Evolutionary conservation across 2,797 vertebrate genomes (phyloP), one percentile per base, ranked within the genome.

Genomic region (Eulemur coronatus): DNA sequence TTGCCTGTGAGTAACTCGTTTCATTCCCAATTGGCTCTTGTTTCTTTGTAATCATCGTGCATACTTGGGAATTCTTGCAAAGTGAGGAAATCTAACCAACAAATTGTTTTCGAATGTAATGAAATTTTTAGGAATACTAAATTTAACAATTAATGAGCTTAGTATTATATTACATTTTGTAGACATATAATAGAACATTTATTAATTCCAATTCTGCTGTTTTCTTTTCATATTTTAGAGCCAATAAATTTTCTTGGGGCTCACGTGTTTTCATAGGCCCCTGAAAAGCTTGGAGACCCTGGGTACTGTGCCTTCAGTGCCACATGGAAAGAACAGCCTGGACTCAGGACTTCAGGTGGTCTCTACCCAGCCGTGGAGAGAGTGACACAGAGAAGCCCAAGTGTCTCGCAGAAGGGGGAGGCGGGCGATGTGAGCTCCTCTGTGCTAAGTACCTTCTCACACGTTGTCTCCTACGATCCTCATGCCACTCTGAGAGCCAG

Each of bases 71-170:
- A 97, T 97, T 97, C 92, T 97, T 98, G 90, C 96, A 96, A 96
- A 96, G 85, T 97, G 97, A 97, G 95, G 97, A 97, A 97, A 98
- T 97, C 55, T 94, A 97, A 96, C 84, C 95, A 97, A 97, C 96
- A 96, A 97, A 97, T 98, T 97, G 92, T 97, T 98, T 97, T 97
- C 89, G 94, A 98, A 97, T 97, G 97, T 93, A 97, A 98, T 96
- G 88, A 97, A 92, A 86, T 52, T 96, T 97, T 97, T 96, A 97
- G 91, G 85, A 97, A 97, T 95, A 95, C 85, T 96, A 96, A 96
- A 94, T 96, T 97, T 96, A 96, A 97, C 95, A 96, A 97, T 97
- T 96, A 97, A 97, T 96, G 95, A 97, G 89, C 91, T 93, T 46
- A 57, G 96, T 95, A 96, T 95, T 97, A 90, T 90, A 95, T 95